Evolutionary conservation across 2,888 invertebrate species (phyloP), one percentile per base, ranked within the genome.

Genomic region (Himalopsyche japonica): DNA sequence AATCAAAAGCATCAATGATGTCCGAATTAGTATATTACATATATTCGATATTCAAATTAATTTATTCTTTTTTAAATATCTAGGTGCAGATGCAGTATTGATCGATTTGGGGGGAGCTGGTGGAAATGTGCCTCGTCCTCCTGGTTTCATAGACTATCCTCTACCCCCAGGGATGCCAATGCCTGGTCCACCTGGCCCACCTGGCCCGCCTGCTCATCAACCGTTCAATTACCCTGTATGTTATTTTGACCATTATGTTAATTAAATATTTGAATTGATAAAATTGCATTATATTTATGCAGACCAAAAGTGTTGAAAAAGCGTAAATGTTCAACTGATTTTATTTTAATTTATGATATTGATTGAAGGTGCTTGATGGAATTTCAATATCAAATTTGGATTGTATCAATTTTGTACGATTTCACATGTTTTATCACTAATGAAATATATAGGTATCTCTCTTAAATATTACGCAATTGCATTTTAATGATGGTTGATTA

Each of bases 81-180:
- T 88, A 92, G 94, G 92, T 84, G 92, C 93, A 70, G 95, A 96
- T 89, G 94, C 94, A 1, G 89, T 95, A 89, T 90, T 96, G 83
- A 95, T 96, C 86, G 96, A 95, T 89, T 92, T 95, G 82, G 91
- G 92, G 27, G 89, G 90, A 87, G 89, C 89, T 79, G 87, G 86
- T 20, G 92, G 93, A 1, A 78, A 82, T 76, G 93, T 94, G 6
- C 95, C 96, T 6, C 94, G 95, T 86, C 95, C 96, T 47, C 94
- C 95, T 82, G 97, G 97, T 0, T 97, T 97, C 89, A 94, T 96
- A 87, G 97, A 96, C 0, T 97, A 94, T 90, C 97, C 97, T 1
- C 94, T 93, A 85, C 93, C 95, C 84, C 96, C 96, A 1, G 89
- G 93, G 12, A 90, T 95, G 88, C 95, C 95, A 3, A 88, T 91